Conservation (phyloP, 2,113 vertebrate species). For the Taurulus bubalis region DNA sequence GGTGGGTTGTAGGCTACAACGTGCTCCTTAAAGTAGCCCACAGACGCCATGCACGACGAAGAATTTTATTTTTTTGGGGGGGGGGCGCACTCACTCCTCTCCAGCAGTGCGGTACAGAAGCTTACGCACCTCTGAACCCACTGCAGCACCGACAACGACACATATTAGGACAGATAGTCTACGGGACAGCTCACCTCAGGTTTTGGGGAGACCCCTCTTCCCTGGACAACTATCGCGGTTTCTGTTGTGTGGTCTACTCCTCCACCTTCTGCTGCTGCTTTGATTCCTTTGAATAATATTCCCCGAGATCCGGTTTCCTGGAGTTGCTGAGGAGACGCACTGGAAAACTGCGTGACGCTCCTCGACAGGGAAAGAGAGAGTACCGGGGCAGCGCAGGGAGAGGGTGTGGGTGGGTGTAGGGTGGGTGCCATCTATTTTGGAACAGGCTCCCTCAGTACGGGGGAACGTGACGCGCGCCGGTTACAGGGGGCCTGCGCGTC, state of each 20-base stretch:
- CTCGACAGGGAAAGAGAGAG: constrained; percentile 59
- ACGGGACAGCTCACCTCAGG: constrained; percentile 74
- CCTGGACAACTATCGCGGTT: constrained; percentile 39
- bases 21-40: constrained; percentile 43
- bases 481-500: constrained; percentile 40
- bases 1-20: background rate
- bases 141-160: constrained; percentile 54
- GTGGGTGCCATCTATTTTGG: constrained; percentile 81
- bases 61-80: background rate
- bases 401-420: constrained; percentile 37
- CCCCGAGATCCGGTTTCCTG: constrained; percentile 51
- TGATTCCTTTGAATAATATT: constrained; percentile 28
- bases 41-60: constrained; percentile 40
- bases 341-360: constrained; percentile 66
- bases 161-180: constrained; percentile 29
- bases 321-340: constrained; percentile 57
- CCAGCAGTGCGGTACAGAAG: constrained; percentile 50
- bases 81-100: background rate
- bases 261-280: background rate
- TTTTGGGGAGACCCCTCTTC: constrained; percentile 71
- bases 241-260: background rate
- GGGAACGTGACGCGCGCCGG: constrained; percentile 62
- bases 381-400: constrained; percentile 40
- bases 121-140: constrained; percentile 55
- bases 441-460: constrained; percentile 61